A percentile compares a stretch with the other conserved stretches of the same genome.
phyloP scores from a whole-genome alignment of 2,797 vertebrate species.

The Phoebastria nigripes region DNA sequence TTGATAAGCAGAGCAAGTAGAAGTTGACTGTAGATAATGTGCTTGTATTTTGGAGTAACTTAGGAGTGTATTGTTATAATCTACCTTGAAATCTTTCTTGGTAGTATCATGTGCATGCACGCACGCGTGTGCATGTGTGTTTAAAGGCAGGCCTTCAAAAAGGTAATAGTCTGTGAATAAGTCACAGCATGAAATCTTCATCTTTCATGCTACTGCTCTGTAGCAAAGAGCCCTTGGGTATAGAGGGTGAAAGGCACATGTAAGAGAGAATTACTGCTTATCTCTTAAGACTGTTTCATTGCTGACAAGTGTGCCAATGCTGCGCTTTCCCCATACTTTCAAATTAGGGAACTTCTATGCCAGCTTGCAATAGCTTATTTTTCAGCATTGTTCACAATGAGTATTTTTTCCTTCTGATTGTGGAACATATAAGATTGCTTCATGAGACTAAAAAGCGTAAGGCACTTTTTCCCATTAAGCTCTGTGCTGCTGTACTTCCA shows the following conservation, averaged over 20 bases:
- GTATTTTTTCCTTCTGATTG: neutral
- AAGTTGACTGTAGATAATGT: neutral
- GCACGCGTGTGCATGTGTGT: fast-evolving
- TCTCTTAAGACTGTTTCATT: neutral
- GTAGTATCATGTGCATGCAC: neutral
- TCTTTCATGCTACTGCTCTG: neutral
- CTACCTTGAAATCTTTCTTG: neutral
- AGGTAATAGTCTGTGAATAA: neutral
- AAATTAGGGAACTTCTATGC: neutral
- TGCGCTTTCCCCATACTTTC: neutral
- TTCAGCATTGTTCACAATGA: neutral
- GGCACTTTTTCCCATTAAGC: neutral
- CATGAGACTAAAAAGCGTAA: neutral
- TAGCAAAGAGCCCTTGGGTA: neutral
- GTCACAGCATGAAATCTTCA: neutral
- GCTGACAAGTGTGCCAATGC: neutral
- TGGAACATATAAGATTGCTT: neutral
- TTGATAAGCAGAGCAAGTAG: neutral
- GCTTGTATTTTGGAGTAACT: neutral
- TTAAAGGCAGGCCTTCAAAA: neutral
- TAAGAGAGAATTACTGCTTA: neutral
- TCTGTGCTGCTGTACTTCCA: neutral
- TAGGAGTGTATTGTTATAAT: neutral
- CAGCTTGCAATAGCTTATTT: constrained; percentile 1
- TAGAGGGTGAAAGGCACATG: neutral